phyloP scores from a whole-genome alignment of 2,888 invertebrate species.

The Drosophila koepferae region DNA sequence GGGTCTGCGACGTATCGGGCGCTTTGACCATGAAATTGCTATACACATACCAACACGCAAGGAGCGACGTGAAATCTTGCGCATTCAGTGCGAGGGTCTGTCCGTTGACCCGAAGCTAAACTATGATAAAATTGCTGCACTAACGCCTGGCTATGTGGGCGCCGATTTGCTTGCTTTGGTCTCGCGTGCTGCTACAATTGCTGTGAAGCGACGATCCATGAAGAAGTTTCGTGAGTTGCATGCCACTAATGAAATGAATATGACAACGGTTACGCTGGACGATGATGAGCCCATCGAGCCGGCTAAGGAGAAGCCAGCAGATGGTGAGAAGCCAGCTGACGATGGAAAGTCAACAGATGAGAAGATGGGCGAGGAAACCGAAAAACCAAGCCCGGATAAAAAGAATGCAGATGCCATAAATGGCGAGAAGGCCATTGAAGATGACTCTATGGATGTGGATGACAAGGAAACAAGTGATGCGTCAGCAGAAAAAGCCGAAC shows the following conservation, averaged over 20 bases:
- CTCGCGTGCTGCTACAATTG: constrained; percentile 94
- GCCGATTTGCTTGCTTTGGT: constrained; percentile 95
- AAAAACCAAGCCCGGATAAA: constrained; percentile 7
- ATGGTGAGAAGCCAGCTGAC: background rate
- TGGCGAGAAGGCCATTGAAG: constrained; percentile 19
- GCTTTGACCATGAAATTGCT: constrained; percentile 97
- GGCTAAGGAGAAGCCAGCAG: constrained; percentile 20
- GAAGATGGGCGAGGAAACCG: background rate
- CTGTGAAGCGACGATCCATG: constrained; percentile 89
- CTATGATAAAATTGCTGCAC: constrained; percentile 90
- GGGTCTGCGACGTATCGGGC: constrained; percentile 94
- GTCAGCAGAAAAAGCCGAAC: constrained; percentile 7
- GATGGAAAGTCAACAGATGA: background rate
- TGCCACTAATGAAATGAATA: constrained; percentile 77
- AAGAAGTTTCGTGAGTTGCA: constrained; percentile 82
- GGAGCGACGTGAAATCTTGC: constrained; percentile 92
- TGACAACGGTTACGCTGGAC: constrained; percentile 83
- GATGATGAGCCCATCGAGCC: constrained; percentile 71
- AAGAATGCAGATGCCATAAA: constrained; percentile 25
- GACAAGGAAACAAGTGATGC: constrained; percentile 81
- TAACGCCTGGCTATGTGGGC: constrained; percentile 98
- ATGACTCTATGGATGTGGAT: constrained; percentile 79
- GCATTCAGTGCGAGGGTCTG: constrained; percentile 89
- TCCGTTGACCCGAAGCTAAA: constrained; percentile 90
- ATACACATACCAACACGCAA: constrained; percentile 96